Conservation (phyloP, 2,113 vertebrate species). For the Tauraco erythrolophus region DNA sequence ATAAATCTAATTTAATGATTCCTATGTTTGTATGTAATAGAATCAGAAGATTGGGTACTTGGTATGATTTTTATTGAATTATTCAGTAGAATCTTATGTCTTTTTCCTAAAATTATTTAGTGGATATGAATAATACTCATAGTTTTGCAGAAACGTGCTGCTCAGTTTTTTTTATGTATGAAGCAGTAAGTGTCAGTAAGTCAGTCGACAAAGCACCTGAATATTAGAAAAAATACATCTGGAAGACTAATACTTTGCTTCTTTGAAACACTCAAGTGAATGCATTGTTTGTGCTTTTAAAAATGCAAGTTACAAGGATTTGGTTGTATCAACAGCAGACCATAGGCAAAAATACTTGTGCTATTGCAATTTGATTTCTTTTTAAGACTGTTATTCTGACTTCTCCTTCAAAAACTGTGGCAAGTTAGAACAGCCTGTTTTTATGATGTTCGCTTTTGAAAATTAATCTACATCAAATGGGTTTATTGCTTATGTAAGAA, state of each 20-base stretch:
- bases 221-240: not conserved
- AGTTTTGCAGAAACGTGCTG: not conserved
- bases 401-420: not conserved
- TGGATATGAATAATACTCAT: not conserved
- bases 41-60: not conserved
- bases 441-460: not conserved
- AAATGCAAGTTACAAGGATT: not conserved
- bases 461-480: not conserved
- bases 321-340: not conserved
- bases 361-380: not conserved
- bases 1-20: not conserved
- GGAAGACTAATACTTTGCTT: not conserved
- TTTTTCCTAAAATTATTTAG: not conserved
- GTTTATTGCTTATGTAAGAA: not conserved
- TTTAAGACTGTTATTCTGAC: not conserved
- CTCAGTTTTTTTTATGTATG: not conserved
- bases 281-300: not conserved
- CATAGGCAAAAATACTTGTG: not conserved
- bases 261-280: not conserved
- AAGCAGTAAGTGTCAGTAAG: not conserved
- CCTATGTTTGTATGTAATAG: not conserved
- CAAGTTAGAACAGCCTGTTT: not conserved
- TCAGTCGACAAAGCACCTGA: not conserved
- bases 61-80: constrained; percentile 8
- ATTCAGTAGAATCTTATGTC: not conserved